Percentiles rank a stretch among this genome's conserved stretches.
phyloP scores from a whole-genome alignment of 2,113 vertebrate species.

The Saccopteryx bilineata region DNA sequence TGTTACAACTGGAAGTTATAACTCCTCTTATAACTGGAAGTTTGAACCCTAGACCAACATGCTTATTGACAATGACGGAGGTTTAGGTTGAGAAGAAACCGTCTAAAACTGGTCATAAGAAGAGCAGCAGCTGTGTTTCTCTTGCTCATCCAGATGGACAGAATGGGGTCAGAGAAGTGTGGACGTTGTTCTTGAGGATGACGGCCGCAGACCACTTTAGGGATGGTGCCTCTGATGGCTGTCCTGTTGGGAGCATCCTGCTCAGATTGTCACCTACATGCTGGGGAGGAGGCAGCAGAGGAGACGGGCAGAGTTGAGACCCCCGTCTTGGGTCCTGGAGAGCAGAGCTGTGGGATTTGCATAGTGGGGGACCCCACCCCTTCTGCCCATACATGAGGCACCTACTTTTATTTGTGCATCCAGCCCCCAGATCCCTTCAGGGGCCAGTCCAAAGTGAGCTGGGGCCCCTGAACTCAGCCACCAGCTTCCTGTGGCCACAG shows the following conservation, averaged over 20 bases:
- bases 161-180: background rate
- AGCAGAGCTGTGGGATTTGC: accelerated
- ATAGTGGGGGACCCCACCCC: accelerated
- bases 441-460: background rate
- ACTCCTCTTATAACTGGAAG: background rate
- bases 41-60: background rate
- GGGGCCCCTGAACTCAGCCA: too few relatives aligned
- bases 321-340: background rate
- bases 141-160: accelerated
- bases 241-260: background rate
- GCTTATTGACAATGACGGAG: background rate
- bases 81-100: accelerated
- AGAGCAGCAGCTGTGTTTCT: background rate
- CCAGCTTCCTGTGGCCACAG: accelerated
- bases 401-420: accelerated
- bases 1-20: background rate
- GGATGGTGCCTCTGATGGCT: accelerated
- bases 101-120: accelerated
- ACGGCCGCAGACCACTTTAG: too few relatives aligned
- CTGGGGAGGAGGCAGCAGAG: background rate
- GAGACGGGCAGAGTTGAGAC: accelerated
- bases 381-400: background rate
- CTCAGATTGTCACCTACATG: background rate
- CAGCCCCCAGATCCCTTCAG: accelerated
- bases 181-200: too few relatives aligned